Evolutionary conservation across 2,113 vertebrate genomes (phyloP).

Genomic region (Oreochromis niloticus): DNA sequence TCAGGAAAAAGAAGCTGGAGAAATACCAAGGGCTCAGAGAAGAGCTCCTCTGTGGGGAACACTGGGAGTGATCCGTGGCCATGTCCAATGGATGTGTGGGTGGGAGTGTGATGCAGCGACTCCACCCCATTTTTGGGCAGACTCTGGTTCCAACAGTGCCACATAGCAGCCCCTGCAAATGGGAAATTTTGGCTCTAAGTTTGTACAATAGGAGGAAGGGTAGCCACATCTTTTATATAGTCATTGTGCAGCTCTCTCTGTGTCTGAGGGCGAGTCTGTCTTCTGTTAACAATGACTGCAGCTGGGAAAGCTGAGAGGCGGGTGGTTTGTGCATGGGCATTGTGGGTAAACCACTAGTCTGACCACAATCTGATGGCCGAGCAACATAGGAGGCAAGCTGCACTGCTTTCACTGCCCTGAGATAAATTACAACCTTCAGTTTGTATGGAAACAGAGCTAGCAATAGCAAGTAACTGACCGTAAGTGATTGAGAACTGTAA

Average conservation of each 20-base stretch:
- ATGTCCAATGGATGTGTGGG: no score
- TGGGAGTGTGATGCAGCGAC: no score
- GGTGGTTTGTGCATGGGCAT: neutral
- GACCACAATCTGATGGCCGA: neutral
- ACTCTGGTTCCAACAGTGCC: no score
- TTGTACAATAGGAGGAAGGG: neutral
- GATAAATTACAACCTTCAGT: neutral
- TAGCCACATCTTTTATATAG: neutral
- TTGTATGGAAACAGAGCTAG: neutral
- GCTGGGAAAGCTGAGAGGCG: neutral
- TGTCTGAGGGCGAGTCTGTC: neutral
- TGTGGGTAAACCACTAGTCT: neutral
- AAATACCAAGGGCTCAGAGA: neutral
- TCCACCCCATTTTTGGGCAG: no score
- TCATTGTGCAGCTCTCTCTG: neutral
- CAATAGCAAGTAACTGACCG: neutral
- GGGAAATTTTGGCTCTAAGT: neutral
- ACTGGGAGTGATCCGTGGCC: neutral
- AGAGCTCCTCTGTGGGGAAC: neutral
- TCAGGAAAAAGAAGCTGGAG: neutral
- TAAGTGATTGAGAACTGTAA: neutral
- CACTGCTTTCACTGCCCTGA: neutral
- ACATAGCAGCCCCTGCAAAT: neutral
- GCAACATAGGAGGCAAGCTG: neutral
- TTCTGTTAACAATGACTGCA: neutral